A percentile compares a stretch with the other conserved stretches of the same genome.
Conservation (phyloP, 2,797 vertebrate genomes). For the Brachymystax lenok region DNA sequence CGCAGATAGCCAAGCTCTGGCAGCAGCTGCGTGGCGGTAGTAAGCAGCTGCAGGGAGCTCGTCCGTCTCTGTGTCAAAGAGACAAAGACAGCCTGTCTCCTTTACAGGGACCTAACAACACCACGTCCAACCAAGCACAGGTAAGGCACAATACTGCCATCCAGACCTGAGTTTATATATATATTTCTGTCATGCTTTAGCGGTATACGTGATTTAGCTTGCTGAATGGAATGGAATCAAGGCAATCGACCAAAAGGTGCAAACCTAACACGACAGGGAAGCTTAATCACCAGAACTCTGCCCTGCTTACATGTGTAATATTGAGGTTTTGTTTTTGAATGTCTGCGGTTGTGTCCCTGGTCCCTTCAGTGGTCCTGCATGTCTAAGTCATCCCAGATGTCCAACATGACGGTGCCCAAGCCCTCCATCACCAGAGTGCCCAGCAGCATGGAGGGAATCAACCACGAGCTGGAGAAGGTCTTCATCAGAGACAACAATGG, state of each 20-base stretch:
- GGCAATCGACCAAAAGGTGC: no score
- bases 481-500: slow-evolving; percentile 92
- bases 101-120: slow-evolving; percentile 72
- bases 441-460: slow-evolving; percentile 98
- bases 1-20: slow-evolving; percentile 86
- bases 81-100: slow-evolving; percentile 82
- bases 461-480: slow-evolving; percentile 97
- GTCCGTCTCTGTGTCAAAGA: slow-evolving; percentile 66
- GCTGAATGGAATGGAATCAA: no score
- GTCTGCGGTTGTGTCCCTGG: background rate
- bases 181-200: no score
- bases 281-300: no score
- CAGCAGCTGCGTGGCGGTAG: slow-evolving; percentile 84
- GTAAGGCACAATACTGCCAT: slow-evolving; percentile 58
- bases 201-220: no score
- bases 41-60: slow-evolving; percentile 73
- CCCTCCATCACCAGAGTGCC: slow-evolving; percentile 90
- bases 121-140: slow-evolving; percentile 80
- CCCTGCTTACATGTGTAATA: no score
- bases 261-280: no score
- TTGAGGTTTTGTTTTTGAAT: background rate
- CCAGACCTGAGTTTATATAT: no score
- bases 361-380: slow-evolving; percentile 70
- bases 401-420: slow-evolving; percentile 94
- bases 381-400: slow-evolving; percentile 90